Evolutionary conservation across 2,113 vertebrate species (phyloP), one percentile per base, ranked within the genome.

Genomic region (Neolamprologus variostigma): DNA sequence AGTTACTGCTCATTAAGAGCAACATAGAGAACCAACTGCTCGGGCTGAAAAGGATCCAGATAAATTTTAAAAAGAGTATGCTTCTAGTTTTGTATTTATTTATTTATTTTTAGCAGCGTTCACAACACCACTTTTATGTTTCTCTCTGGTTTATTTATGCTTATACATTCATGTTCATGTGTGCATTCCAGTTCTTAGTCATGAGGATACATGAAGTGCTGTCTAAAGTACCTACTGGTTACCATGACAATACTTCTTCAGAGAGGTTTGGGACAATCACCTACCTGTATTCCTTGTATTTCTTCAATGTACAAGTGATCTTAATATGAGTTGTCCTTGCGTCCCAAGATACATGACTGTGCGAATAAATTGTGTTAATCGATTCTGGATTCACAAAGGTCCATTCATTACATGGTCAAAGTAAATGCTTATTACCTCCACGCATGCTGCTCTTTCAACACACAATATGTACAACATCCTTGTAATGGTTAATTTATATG

Each of bases 221-320:
- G 88, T 93, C 73, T 94, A 84, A 95, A 95, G 92, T 90, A 91
- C 92, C 87, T 78, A 54, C 66, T 45, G 86, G 95, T 96, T 95
- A 95, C 96, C 95, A 96, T 96, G 96, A 95, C 96, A 94, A 95
- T 96, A 76, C 82, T 51, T 90, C 85, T 94, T 80, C 89, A 86
- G 45, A 11, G 88, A 68, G 90, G 89, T 90, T 89, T 79, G 76
- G 88, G 92, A 95, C 94, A 95, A 96, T 96, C 85, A 16, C 59
- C 61, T 59, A 90, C 83, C 84, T 89, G 89, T 90, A 54, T 87
- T 84, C 68, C 85, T 83, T 90, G 89, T 90, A 51, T 85, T 84
- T 81, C 86, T 66, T 90, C 82, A 61, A 37, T 53, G 47, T 68
- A 73, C 53, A 61, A 79, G 13, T 73, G 88, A 90, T 89, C 84